Percentiles rank a stretch among this genome's conserved stretches.
These are phyloP conservation scores for Athalia circularis DNA, from an alignment of 2,888 invertebrate genomes.

Conservation along the genomic window DNA sequence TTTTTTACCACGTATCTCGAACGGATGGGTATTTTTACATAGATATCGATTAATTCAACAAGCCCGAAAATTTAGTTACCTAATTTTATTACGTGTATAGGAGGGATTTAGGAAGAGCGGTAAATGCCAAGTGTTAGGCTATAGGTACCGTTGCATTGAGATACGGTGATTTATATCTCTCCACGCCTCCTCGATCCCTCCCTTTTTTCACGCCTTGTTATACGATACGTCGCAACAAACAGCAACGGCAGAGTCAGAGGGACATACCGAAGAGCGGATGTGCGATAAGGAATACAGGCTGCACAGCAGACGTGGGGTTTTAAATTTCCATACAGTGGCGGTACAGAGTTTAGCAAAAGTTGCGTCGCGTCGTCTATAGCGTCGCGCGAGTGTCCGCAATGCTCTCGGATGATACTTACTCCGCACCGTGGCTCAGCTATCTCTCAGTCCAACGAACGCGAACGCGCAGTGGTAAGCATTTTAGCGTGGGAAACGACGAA, in stretches of 20 bases:
- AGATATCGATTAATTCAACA: not conserved
- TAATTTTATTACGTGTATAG: too few species aligned
- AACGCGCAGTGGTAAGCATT: constrained; percentile 64
- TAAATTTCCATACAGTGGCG: constrained; percentile 30
- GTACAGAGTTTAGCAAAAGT: not conserved
- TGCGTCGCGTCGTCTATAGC: not conserved
- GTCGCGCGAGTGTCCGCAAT: constrained; percentile 26
- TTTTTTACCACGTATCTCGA: constrained; percentile 28
- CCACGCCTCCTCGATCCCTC: not conserved
- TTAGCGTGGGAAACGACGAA: constrained; percentile 63
- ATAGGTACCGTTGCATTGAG: too few species aligned
- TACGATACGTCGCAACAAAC: not conserved
- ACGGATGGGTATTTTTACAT: constrained; percentile 18
- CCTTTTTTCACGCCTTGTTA: not conserved
- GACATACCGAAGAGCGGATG: constrained; percentile 27
- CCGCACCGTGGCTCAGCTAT: constrained; percentile 1
- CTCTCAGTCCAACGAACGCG: constrained; percentile 6
- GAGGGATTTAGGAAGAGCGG: too few species aligned
- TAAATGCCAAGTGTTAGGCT: too few species aligned
- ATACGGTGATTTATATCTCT: too few species aligned
- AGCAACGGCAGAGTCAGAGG: constrained; percentile 1
- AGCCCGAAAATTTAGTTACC: constrained; percentile 18
- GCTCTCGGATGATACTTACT: constrained; percentile 17
- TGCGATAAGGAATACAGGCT: constrained; percentile 33
- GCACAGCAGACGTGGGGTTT: constrained; percentile 3